These are phyloP conservation scores for Drosophila aldrichi DNA, from an alignment of 2,888 invertebrate species.

Conservation along the genomic window DNA sequence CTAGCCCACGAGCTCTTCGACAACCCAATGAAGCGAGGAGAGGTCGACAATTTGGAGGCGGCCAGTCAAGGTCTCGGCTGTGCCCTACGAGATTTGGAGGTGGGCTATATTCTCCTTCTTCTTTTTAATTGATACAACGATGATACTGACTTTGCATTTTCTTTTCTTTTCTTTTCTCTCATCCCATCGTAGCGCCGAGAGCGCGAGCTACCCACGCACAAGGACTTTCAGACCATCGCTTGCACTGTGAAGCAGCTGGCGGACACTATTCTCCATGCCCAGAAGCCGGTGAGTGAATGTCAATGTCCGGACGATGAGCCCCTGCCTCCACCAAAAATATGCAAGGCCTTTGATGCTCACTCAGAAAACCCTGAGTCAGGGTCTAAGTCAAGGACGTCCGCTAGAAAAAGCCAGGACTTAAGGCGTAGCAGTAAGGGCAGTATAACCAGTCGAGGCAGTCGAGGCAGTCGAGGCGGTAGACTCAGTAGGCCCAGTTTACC, in stretches of 20 bases:
- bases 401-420: neutral
- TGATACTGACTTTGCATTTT: neutral
- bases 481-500: neutral
- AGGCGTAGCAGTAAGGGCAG: neutral
- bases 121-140: no score
- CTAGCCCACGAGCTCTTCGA: conserved; percentile 83
- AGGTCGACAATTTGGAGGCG: conserved; percentile 67
- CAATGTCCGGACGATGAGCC: neutral
- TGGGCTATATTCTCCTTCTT: conserved; percentile 29
- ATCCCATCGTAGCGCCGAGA: conserved; percentile 68
- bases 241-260: conserved; percentile 83
- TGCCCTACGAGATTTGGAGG: conserved; percentile 78
- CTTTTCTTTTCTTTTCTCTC: neutral
- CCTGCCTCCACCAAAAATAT: neutral
- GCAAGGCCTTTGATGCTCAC: conserved; percentile 6
- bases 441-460: neutral
- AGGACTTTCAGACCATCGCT: conserved; percentile 81
- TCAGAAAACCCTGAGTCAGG: no score
- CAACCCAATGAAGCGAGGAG: conserved; percentile 77
- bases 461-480: neutral
- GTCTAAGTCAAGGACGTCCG: neutral
- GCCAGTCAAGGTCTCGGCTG: conserved; percentile 78
- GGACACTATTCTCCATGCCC: conserved; percentile 72
- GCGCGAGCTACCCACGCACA: conserved; percentile 78
- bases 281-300: conserved; percentile 65